Percentiles rank a stretch among this genome's conserved stretches.
phyloP scores from a whole-genome alignment of 2,797 vertebrate species.

The Squalus acanthias region DNA sequence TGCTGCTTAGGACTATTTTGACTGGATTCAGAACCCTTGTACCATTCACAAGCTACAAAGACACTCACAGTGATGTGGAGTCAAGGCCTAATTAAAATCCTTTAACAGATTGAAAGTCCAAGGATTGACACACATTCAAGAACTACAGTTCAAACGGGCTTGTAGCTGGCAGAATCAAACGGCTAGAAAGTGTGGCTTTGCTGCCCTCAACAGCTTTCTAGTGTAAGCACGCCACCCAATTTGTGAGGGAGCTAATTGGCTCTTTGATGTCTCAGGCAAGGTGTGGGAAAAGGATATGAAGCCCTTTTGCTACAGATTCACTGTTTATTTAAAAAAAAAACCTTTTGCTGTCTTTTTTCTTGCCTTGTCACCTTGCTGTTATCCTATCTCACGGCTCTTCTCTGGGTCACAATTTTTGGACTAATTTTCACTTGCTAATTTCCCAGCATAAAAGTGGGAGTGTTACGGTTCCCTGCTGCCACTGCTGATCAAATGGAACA shows the following conservation, averaged over 20 bases:
- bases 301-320: conserved; percentile 55
- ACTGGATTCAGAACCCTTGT: conserved; percentile 62
- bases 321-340: conserved; percentile 64
- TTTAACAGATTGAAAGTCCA: conserved; percentile 63
- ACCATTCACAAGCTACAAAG: conserved; percentile 70
- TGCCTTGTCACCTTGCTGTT: conserved; percentile 51
- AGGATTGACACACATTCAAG: conserved; percentile 63
- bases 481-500: conserved; percentile 96
- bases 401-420: conserved; percentile 56
- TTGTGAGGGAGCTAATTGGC: conserved; percentile 90
- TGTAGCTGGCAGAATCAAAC: conserved; percentile 58
- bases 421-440: conserved; percentile 71
- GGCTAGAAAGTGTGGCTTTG: conserved; percentile 63
- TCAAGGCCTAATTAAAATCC: conserved; percentile 78
- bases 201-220: conserved; percentile 79
- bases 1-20: conserved; percentile 56
- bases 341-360: conserved; percentile 43
- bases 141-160: conserved; percentile 56
- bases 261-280: conserved; percentile 89
- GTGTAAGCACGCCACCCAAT: conserved; percentile 77
- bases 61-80: conserved; percentile 61
- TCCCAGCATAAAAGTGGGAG: conserved; percentile 58
- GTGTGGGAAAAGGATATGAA: conserved; percentile 64
- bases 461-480: conserved; percentile 77
- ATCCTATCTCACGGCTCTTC: conserved; percentile 51